Percentiles rank a stretch among this genome's conserved stretches.
Evolutionary conservation across 2,888 invertebrate genomes (phyloP).

Genomic region (Cantharis lateralis): DNA sequence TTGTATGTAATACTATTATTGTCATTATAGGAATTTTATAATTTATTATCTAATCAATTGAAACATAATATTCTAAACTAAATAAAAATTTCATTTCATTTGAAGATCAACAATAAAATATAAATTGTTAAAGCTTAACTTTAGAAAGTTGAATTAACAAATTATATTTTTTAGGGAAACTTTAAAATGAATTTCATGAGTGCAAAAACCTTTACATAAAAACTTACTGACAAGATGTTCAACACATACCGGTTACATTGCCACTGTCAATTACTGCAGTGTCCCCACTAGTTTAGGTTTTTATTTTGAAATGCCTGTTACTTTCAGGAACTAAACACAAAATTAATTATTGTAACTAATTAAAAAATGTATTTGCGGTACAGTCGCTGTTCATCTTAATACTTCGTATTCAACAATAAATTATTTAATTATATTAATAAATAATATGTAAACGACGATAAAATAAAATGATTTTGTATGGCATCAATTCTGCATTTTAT

Average conservation of each 20-base stretch:
- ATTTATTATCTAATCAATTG: neutral
- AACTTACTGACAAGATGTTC: conserved; percentile 49
- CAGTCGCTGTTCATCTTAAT: neutral
- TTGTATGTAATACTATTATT: neutral
- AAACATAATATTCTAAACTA: neutral
- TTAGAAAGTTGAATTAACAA: neutral
- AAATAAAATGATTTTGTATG: no score
- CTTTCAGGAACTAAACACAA: neutral
- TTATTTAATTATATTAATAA: neutral
- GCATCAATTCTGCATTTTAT: no score
- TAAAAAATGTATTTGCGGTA: neutral
- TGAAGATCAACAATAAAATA: neutral
- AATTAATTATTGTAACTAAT: neutral
- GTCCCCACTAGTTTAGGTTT: conserved; percentile 44
- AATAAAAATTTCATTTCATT: neutral
- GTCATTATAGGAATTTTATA: neutral
- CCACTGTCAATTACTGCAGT: conserved; percentile 45
- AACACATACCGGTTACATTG: conserved; percentile 50
- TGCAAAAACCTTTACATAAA: conserved; percentile 4
- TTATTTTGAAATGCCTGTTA: conserved; percentile 1
- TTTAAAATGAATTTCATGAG: neutral
- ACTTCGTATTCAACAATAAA: neutral
- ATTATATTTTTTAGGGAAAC: neutral
- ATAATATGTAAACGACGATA: no score
- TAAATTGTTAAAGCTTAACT: neutral